Percentiles rank a stretch among this genome's conserved stretches.
Conservation (phyloP, 2,888 invertebrate species). For the Rhingia rostrata region DNA sequence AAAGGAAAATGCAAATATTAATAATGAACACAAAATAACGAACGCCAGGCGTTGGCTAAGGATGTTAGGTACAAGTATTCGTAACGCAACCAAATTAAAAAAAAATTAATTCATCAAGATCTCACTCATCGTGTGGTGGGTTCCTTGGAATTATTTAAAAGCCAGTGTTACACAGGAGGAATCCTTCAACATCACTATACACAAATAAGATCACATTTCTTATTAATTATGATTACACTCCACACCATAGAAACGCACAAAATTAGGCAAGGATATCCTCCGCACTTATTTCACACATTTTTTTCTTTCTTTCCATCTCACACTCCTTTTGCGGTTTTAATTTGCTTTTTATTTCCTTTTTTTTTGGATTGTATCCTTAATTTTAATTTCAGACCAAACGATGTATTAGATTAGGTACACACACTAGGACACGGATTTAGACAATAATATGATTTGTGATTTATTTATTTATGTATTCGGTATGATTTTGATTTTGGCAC, state of each 20-base stretch:
- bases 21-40: constrained; percentile 65
- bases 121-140: constrained; percentile 19
- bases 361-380: constrained; percentile 2
- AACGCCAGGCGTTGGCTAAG: not conserved
- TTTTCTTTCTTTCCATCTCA: constrained; percentile 25
- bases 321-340: not conserved
- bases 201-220: constrained; percentile 53
- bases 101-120: constrained; percentile 31
- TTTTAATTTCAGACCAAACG: constrained; percentile 42
- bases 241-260: not conserved
- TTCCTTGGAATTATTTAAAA: constrained; percentile 21
- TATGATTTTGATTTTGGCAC: not conserved
- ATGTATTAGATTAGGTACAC: not conserved
- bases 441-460: constrained; percentile 8
- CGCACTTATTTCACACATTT: constrained; percentile 1
- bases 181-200: not conserved
- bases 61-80: not conserved
- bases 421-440: constrained; percentile 11
- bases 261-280: constrained; percentile 23
- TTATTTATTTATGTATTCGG: not conserved
- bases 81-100: not conserved
- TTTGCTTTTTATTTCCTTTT: constrained; percentile 8
- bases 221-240: constrained; percentile 61
- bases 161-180: constrained; percentile 16
- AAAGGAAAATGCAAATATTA: constrained; percentile 71